Percentiles rank a stretch among this genome's conserved stretches.
Evolutionary conservation across 2,888 invertebrate genomes (phyloP).

Genomic region (Andrena bucephala): DNA sequence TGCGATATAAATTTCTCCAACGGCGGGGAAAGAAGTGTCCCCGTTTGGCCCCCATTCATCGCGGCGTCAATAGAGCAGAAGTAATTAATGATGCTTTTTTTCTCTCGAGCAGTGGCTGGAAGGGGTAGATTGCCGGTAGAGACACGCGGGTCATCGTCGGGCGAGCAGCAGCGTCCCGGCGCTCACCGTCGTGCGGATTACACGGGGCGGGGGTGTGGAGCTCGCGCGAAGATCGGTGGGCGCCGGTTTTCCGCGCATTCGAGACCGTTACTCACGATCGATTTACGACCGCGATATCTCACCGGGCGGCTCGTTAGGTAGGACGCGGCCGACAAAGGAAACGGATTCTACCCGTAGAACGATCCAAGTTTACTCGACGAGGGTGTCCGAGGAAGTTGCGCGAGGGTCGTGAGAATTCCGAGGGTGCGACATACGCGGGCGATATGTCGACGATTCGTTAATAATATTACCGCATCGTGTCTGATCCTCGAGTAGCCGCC

Average conservation of each 20-base stretch:
- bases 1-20: constrained; percentile 49
- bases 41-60: constrained; percentile 45
- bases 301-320: constrained; percentile 70
- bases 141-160: constrained; percentile 22
- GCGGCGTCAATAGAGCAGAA: constrained; percentile 57
- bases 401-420: constrained; percentile 57
- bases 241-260: constrained; percentile 46
- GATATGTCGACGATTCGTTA: constrained; percentile 72
- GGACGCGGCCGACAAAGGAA: constrained; percentile 75
- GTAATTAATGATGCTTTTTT: constrained; percentile 57
- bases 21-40: constrained; percentile 34
- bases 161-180: constrained; percentile 2
- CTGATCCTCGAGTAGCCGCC: constrained; percentile 34
- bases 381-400: constrained; percentile 50
- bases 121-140: not conserved
- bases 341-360: constrained; percentile 66
- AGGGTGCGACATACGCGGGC: constrained; percentile 46
- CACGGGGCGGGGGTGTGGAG: constrained; percentile 7
- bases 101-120: not conserved
- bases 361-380: constrained; percentile 59
- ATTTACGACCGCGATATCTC: constrained; percentile 74
- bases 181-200: constrained; percentile 32
- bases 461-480: constrained; percentile 70
- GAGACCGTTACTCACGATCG: constrained; percentile 73
- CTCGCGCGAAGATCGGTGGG: constrained; percentile 21